phyloP scores from a whole-genome alignment of 2,888 invertebrate species.

The Xanthorhoe spadicearia region DNA sequence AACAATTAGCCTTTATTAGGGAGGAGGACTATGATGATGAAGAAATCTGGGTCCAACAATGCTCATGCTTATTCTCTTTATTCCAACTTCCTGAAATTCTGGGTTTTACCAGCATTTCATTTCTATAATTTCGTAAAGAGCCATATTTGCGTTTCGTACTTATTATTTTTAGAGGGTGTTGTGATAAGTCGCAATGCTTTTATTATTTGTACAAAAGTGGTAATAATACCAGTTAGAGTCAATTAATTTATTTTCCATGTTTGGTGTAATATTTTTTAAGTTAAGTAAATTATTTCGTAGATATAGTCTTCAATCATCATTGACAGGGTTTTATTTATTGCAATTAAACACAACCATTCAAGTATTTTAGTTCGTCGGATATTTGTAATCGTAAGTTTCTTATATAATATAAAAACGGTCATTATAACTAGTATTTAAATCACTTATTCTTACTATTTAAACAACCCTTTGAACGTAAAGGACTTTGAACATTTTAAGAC shows the following conservation, averaged over 20 bases:
- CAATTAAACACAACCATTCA: constrained; percentile 6
- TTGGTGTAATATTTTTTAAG: not conserved
- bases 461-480: not conserved
- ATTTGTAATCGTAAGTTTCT: too few species aligned
- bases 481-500: not conserved
- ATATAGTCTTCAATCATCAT: constrained; percentile 7
- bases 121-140: not conserved
- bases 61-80: not conserved
- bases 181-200: not conserved
- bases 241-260: constrained; percentile 2
- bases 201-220: not conserved
- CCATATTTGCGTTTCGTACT: not conserved
- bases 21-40: not conserved
- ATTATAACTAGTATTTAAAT: not conserved
- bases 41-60: not conserved
- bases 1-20: too few species aligned
- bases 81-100: not conserved
- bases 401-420: not conserved
- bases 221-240: constrained; percentile 10
- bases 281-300: constrained; percentile 7
- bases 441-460: not conserved
- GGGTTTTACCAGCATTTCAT: not conserved
- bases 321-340: constrained; percentile 18
- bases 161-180: not conserved
- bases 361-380: constrained; percentile 14